Base-by-base conservation (phyloP, 2,797 vertebrate species). In the Ispidina lecontei region DNA sequence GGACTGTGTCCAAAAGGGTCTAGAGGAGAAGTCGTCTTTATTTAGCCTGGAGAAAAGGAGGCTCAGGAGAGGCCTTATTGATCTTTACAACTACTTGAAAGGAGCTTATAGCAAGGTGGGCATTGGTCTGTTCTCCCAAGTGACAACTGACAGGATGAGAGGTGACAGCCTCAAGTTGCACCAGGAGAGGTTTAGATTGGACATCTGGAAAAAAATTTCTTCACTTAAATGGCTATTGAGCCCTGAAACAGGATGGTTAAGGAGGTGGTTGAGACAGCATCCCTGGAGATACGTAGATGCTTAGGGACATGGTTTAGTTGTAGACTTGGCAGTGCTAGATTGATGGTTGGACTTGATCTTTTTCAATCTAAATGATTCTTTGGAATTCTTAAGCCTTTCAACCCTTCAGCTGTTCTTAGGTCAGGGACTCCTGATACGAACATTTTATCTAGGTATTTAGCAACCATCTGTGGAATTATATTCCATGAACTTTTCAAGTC, bases 51-150 rank as follows among this genome's bases (percentile, higher is more conserved):
- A 54, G 18, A 67, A 67, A 12, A 58, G 39, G 21, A n/a, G 18
- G 3, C 11, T 52, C 0, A 13, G 12, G 1, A 6, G 16, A 7
- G 8, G 33, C 3, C 1, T 6, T 29, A 29, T 26, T 0, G 1
- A 6, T 31, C 6, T 28, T 41, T 64, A 12, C 16, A 68, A 2
- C 10, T 68, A 5, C n/a, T 33, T 59, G 44, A 19, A 49, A 35
- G 39, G 12, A 68, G 12, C 23, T 49, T 49, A 49, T 23, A 58
- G 13, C 0, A 1, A 47, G 14, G 13, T 28, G 7, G 14, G 18
- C 2, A 1, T 52, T 1, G 0, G 6, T 52, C 22, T 73, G 9
- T 60, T 74, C 12, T 65, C 9, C 6, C 18, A 39, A 28, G 28
- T 49, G 26, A 39, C 29, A 28, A 56, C 15, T 0, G 1, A n/a